phyloP scores from a whole-genome alignment of 2,888 invertebrate species.

The Ophion slaviceki region DNA sequence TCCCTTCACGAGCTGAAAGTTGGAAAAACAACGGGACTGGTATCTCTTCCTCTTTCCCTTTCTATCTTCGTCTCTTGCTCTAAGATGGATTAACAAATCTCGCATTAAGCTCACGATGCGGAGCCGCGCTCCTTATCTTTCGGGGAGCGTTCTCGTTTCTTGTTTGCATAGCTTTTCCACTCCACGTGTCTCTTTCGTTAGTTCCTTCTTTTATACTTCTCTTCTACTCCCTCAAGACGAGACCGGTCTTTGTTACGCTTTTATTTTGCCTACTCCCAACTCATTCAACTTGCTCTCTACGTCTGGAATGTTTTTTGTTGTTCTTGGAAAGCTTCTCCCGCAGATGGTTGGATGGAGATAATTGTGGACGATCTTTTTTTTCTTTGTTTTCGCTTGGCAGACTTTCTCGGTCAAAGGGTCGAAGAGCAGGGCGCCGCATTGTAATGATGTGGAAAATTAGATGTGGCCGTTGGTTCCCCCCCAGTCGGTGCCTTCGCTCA shows the following conservation, averaged over 20 bases:
- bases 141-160: constrained; percentile 30
- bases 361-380: constrained; percentile 15
- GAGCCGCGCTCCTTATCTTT: constrained; percentile 47
- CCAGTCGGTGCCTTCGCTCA: background rate
- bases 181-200: constrained; percentile 39
- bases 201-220: constrained; percentile 5
- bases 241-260: constrained; percentile 10
- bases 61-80: constrained; percentile 13
- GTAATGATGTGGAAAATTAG: background rate
- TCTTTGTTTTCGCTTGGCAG: background rate
- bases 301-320: constrained; percentile 6
- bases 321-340: constrained; percentile 9
- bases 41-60: background rate
- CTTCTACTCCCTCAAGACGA: constrained; percentile 16
- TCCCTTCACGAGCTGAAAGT: constrained; percentile 36
- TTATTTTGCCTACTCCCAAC: constrained; percentile 1
- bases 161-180: constrained; percentile 47
- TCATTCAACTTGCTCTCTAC: constrained; percentile 20
- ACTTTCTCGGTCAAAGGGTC: constrained; percentile 9
- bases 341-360: constrained; percentile 14
- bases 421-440: background rate
- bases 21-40: constrained; percentile 39
- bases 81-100: constrained; percentile 51
- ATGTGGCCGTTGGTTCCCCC: background rate
- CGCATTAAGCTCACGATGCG: constrained; percentile 39